Evolutionary conservation across 2,797 vertebrate genomes (phyloP).

Genomic region (Clarias platycephalus): DNA sequence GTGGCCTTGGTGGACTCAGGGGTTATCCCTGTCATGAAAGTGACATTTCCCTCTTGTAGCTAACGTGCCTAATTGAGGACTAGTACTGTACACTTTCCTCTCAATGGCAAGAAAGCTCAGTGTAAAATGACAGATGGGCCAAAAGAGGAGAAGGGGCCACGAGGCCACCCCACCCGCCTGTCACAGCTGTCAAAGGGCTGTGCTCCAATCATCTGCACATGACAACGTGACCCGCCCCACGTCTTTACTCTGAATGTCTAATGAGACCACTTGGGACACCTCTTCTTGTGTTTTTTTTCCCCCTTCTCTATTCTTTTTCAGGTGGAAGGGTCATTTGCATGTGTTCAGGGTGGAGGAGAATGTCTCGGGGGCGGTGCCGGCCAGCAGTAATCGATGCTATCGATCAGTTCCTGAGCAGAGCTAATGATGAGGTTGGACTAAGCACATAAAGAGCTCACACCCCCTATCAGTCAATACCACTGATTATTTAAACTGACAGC

Average conservation of each 20-base stretch:
- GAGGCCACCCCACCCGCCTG: conserved; percentile 55
- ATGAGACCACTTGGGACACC: conserved; percentile 54
- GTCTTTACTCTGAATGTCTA: conserved; percentile 57
- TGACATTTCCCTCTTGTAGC: conserved; percentile 57
- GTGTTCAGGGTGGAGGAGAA: conserved; percentile 15
- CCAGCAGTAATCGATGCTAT: conserved; percentile 39
- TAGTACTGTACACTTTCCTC: conserved; percentile 43
- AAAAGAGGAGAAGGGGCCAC: conserved; percentile 40
- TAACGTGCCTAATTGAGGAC: conserved; percentile 54
- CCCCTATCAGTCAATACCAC: conserved; percentile 20
- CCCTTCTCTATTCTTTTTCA: conserved; percentile 30
- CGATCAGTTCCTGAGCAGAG: conserved; percentile 41
- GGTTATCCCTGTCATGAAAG: conserved; percentile 52
- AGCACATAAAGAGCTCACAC: conserved; percentile 44
- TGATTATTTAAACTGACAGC: conserved; percentile 32
- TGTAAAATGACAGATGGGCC: conserved; percentile 57
- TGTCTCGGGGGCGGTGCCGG: not conserved
- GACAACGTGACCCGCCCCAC: conserved; percentile 56
- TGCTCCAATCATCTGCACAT: conserved; percentile 57
- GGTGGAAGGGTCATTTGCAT: conserved; percentile 53
- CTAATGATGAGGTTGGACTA: conserved; percentile 44
- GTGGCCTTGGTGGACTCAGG: conserved; percentile 43
- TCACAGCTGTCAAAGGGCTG: conserved; percentile 57
- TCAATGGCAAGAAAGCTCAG: conserved; percentile 42
- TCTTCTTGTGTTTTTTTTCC: conserved; percentile 27